Evolutionary conservation across 2,888 invertebrate genomes (phyloP).

Genomic region (Zygothrica quintamaculata): DNA sequence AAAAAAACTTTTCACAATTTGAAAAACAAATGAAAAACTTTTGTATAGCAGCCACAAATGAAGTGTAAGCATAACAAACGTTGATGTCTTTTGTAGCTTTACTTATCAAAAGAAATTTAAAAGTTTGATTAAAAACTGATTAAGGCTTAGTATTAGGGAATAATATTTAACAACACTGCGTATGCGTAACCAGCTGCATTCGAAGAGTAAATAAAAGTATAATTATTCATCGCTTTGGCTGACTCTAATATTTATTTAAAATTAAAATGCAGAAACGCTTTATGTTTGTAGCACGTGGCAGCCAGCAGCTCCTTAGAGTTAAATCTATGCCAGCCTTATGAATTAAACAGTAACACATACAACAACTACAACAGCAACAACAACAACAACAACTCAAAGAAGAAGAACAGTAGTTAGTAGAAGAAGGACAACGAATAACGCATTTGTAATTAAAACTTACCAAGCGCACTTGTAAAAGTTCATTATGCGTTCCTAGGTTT

Average conservation of each 20-base stretch:
- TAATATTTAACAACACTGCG: conserved; percentile 11
- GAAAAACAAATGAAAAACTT: no score
- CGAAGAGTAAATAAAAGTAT: conserved; percentile 8
- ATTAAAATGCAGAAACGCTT: conserved; percentile 68
- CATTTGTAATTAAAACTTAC: conserved; percentile 75
- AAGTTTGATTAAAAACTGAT: no score
- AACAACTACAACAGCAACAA: conserved; percentile 18
- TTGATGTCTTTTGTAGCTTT: no score
- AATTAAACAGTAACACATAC: conserved; percentile 60
- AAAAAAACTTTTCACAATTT: no score
- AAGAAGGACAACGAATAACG: conserved; percentile 24
- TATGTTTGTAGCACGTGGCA: conserved; percentile 25
- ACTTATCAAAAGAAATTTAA: no score
- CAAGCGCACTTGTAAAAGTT: conserved; percentile 67
- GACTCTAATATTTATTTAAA: conserved; percentile 73
- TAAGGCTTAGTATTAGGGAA: no score
- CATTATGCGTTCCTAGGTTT: conserved; percentile 55
- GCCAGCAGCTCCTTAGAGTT: conserved; percentile 43
- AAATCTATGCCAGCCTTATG: conserved; percentile 53
- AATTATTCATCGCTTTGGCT: conserved; percentile 53
- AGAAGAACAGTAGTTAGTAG: conserved; percentile 5
- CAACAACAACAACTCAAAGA: conserved; percentile 4
- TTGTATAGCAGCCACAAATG: no score
- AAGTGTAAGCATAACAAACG: no score
- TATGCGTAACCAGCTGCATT: conserved; percentile 36